Evolutionary conservation across 2,888 invertebrate species (phyloP).

Genomic region (Nineta flava): DNA sequence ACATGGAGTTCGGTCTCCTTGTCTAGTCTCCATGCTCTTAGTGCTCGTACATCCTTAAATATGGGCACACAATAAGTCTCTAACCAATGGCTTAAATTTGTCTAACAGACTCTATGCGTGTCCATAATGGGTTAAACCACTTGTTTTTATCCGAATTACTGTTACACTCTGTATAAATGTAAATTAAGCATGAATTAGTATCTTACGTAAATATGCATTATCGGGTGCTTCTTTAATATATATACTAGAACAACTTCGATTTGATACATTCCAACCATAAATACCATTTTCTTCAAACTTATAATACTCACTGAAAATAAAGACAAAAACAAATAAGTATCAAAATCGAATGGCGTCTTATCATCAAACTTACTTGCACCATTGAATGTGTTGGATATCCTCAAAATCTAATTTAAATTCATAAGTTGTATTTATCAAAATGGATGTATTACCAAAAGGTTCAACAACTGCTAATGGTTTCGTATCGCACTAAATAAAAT

Average conservation of each 20-base stretch:
- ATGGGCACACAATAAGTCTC: too few relatives aligned
- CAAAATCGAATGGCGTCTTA: background rate
- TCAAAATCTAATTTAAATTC: constrained; percentile 19
- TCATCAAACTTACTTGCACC: constrained; percentile 19
- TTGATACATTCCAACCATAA: constrained; percentile 26
- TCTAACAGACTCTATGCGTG: too few relatives aligned
- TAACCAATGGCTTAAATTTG: too few relatives aligned
- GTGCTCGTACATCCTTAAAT: too few relatives aligned
- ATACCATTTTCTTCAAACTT: constrained; percentile 26
- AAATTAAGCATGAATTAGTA: background rate
- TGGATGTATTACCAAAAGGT: constrained; percentile 17
- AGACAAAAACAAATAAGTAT: background rate
- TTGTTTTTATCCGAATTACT: too few relatives aligned
- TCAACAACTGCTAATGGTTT: constrained; percentile 18
- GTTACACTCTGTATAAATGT: too few relatives aligned
- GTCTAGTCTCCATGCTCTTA: too few relatives aligned
- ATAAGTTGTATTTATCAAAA: constrained; percentile 24
- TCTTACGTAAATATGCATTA: constrained; percentile 28
- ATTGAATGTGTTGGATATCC: constrained; percentile 11
- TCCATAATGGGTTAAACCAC: too few relatives aligned
- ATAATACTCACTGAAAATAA: constrained; percentile 18
- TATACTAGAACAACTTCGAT: constrained; percentile 18
- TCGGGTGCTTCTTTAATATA: constrained; percentile 26
- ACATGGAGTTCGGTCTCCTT: too few relatives aligned
- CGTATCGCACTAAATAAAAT: constrained; percentile 20